Percentiles rank a stretch among this genome's conserved stretches.
Evolutionary conservation across 2,888 invertebrate genomes (phyloP).

Genomic region (Monopis laevigella): DNA sequence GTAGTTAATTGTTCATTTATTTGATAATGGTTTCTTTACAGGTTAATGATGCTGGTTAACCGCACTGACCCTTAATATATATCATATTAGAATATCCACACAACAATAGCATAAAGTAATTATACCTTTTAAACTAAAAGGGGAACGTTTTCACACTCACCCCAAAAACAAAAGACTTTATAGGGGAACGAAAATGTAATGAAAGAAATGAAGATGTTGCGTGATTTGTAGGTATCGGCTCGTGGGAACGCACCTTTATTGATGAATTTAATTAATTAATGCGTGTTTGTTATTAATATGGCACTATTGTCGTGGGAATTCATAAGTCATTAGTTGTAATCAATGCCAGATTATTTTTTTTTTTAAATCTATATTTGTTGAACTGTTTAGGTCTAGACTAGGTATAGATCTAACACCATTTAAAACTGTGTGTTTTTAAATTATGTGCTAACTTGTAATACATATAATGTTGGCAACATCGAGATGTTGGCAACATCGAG

Average conservation of each 20-base stretch:
- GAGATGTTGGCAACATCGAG: too few relatives aligned
- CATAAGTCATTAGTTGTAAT: too few relatives aligned
- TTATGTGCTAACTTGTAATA: too few relatives aligned
- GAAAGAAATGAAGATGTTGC: constrained; percentile 62
- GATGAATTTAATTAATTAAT: constrained; percentile 58
- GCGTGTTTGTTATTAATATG: constrained; percentile 25
- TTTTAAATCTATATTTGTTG: too few relatives aligned
- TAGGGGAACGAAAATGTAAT: constrained; percentile 44
- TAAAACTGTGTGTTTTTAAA: too few relatives aligned
- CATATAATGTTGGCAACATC: too few relatives aligned
- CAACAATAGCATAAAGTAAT: constrained; percentile 38
- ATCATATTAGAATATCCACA: constrained; percentile 6
- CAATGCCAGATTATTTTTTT: too few relatives aligned
- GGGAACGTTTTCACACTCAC: constrained; percentile 56
- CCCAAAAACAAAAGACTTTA: constrained; percentile 52
- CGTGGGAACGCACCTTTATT: constrained; percentile 63
- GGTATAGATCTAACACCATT: too few relatives aligned
- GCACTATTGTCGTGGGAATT: constrained; percentile 58
- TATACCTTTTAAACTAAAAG: constrained; percentile 25
- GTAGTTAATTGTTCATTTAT: too few relatives aligned
- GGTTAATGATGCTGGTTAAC: constrained; percentile 7
- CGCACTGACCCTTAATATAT: constrained; percentile 6
- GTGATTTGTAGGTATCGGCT: constrained; percentile 61
- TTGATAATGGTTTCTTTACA: too few relatives aligned
- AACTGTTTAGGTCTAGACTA: too few relatives aligned